A percentile compares a stretch with the other conserved stretches of the same genome.
Evolutionary conservation across 2,888 invertebrate genomes (phyloP).

Genomic region (Caradrina kadenii): DNA sequence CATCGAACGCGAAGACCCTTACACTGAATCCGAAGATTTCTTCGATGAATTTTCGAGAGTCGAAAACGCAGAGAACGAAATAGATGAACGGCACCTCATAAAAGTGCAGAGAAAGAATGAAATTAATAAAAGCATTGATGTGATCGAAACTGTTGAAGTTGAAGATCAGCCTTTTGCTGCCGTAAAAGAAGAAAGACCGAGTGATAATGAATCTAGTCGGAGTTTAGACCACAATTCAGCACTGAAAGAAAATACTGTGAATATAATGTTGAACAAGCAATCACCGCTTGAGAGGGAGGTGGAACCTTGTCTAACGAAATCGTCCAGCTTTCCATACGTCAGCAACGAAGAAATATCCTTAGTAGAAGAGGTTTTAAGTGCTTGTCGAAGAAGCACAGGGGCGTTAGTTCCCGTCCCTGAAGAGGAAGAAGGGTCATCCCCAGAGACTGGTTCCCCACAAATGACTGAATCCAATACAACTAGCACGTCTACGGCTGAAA

Average conservation of each 20-base stretch:
- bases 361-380: slow-evolving; percentile 86
- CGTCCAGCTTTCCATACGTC: slow-evolving; percentile 81
- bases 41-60: slow-evolving; percentile 80
- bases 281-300: slow-evolving; percentile 73
- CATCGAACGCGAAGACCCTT: slow-evolving; percentile 87
- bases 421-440: slow-evolving; percentile 91
- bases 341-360: slow-evolving; percentile 83
- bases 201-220: slow-evolving; percentile 82
- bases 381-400: slow-evolving; percentile 84
- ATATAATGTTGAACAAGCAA: slow-evolving; percentile 81
- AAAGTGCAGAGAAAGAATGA: slow-evolving; percentile 88
- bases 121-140: slow-evolving; percentile 84
- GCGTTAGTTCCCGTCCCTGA: slow-evolving; percentile 91
- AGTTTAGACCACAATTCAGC: slow-evolving; percentile 79
- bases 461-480: slow-evolving; percentile 92
- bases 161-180: slow-evolving; percentile 69
- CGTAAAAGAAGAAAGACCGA: slow-evolving; percentile 76
- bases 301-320: slow-evolving; percentile 80
- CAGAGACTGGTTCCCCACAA: slow-evolving; percentile 89
- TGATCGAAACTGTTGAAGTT: slow-evolving; percentile 74
- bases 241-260: slow-evolving; percentile 85
- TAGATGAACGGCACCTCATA: slow-evolving; percentile 82
- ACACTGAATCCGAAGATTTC: slow-evolving; percentile 84
- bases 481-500: slow-evolving; percentile 93
- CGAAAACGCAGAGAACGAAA: slow-evolving; percentile 86